A percentile compares a stretch with the other conserved stretches of the same genome.
Evolutionary conservation across 2,113 vertebrate species (phyloP).

Genomic region (Gymnobelideus leadbeateri): DNA sequence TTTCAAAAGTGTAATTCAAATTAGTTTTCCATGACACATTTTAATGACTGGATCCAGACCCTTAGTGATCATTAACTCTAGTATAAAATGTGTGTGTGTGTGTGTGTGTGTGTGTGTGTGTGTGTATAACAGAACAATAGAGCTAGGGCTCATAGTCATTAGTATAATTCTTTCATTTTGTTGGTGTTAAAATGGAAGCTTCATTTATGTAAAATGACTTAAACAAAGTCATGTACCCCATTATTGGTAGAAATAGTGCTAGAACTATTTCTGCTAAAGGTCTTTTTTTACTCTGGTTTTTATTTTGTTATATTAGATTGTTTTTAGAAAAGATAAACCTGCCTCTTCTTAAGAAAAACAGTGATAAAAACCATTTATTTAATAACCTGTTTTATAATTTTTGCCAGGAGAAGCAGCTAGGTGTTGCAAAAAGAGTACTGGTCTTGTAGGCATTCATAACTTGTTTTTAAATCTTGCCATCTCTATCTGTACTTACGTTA

Average conservation of each 20-base stretch:
- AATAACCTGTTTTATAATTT: not conserved
- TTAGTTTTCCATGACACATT: not conserved
- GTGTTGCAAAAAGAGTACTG: not conserved
- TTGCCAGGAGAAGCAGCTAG: not conserved
- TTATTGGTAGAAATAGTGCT: not conserved
- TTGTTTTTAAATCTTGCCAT: not conserved
- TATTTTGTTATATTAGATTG: not conserved
- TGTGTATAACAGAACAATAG: not conserved
- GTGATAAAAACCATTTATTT: not conserved
- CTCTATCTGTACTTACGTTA: not conserved
- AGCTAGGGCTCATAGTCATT: not conserved
- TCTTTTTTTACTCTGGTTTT: not conserved
- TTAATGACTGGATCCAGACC: not conserved
- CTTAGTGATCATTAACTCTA: too few species aligned
- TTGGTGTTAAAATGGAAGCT: not conserved
- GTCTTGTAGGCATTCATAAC: not conserved
- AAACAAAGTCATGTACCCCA: not conserved
- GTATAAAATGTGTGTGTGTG: too few species aligned
- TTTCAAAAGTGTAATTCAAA: not conserved
- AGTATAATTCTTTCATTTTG: not conserved
- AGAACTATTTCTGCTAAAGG: too few species aligned
- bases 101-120: too few species aligned
- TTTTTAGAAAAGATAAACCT: not conserved
- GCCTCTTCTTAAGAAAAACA: not conserved
- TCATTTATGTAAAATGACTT: too few species aligned